Evolutionary conservation across 2,888 invertebrate genomes (phyloP).

Genomic region (Torymus auratus): DNA sequence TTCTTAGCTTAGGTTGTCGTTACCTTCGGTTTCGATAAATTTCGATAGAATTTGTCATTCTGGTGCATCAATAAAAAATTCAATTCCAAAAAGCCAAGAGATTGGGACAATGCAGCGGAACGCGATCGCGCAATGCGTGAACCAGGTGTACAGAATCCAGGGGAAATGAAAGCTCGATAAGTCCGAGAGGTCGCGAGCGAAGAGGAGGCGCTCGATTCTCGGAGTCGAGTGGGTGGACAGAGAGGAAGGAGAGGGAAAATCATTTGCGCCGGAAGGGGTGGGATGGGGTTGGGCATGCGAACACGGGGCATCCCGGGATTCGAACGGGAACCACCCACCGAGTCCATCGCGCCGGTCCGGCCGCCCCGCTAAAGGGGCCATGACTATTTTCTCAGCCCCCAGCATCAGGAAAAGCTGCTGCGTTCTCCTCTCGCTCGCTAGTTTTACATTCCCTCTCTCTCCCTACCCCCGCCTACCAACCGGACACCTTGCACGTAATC

Average conservation of each 20-base stretch:
- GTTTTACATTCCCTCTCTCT: slow-evolving; percentile 39
- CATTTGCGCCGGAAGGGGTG: slow-evolving; percentile 65
- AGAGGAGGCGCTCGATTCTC: slow-evolving; percentile 46
- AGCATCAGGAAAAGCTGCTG: slow-evolving; percentile 55
- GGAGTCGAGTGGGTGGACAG: slow-evolving; percentile 43
- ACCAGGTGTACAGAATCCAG: too few species aligned
- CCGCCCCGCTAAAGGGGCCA: slow-evolving; percentile 68
- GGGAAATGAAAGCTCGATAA: slow-evolving; percentile 29
- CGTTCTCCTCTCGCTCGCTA: slow-evolving; percentile 53
- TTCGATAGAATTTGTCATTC: too few species aligned
- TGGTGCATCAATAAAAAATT: too few species aligned
- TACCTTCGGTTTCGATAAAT: too few species aligned
- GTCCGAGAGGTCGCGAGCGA: slow-evolving; percentile 27
- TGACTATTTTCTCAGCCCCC: slow-evolving; percentile 69
- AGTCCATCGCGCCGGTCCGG: slow-evolving; percentile 76
- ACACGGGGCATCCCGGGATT: slow-evolving; percentile 78
- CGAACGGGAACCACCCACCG: slow-evolving; percentile 77
- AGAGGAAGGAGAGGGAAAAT: slow-evolving; percentile 56
- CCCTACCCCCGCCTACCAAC: slow-evolving; percentile 24
- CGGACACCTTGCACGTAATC: slow-evolving; percentile 36
- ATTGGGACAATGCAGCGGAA: too few species aligned
- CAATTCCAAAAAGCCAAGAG: too few species aligned
- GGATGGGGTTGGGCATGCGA: slow-evolving; percentile 77
- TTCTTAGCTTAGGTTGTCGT: too few species aligned
- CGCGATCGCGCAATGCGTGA: too few species aligned